phyloP scores from a whole-genome alignment of 2,113 vertebrate genomes.

The Struthidea cinerea region DNA sequence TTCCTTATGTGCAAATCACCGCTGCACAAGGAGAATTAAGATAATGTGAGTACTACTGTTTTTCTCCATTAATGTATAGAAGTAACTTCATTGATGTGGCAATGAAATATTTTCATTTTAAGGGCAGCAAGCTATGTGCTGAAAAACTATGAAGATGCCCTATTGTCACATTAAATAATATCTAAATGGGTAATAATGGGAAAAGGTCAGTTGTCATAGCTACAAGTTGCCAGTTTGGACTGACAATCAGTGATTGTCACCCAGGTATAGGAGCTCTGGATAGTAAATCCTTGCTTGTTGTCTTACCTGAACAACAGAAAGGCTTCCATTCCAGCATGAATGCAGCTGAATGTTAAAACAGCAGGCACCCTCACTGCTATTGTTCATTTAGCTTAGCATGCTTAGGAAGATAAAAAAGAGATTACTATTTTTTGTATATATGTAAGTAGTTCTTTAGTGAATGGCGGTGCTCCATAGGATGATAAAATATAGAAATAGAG shows the following conservation, averaged over 20 bases:
- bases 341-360: not conserved
- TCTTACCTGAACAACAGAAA: not conserved
- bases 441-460: not conserved
- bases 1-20: not conserved
- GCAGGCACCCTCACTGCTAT: not conserved
- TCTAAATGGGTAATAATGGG: not conserved
- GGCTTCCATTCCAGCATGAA: not conserved
- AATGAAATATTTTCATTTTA: not conserved
- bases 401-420: not conserved
- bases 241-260: not conserved
- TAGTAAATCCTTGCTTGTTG: not conserved
- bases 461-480: not conserved
- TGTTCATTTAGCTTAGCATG: not conserved
- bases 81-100: not conserved
- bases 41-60: accelerated
- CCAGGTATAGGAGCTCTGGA: not conserved
- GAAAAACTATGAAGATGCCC: not conserved
- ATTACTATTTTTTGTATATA: not conserved
- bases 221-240: not conserved
- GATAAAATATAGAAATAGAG: not conserved
- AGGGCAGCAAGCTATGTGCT: not conserved
- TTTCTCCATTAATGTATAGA: not conserved
- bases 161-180: not conserved
- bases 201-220: not conserved
- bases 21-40: not conserved